Evolutionary conservation across 2,113 vertebrate genomes (phyloP).

Genomic region (Carollia perspicillata): DNA sequence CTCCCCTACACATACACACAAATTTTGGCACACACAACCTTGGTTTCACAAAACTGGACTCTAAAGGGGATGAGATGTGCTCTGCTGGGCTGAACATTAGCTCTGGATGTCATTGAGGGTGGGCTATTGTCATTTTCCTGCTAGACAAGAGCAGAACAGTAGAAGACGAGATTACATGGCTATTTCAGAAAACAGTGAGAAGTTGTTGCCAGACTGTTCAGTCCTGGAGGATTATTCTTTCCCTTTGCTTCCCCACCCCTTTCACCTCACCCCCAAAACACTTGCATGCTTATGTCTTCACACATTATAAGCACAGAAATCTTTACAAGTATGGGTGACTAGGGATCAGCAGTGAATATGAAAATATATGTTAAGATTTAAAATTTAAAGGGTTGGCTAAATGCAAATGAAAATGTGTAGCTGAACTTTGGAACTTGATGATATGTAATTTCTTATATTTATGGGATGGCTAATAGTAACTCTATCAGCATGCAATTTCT

Average conservation of each 20-base stretch:
- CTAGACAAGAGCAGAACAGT: neutral
- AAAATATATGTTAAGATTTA: neutral
- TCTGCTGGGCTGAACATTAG: neutral
- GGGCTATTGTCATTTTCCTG: neutral
- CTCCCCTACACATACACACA: neutral
- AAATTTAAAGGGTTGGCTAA: neutral
- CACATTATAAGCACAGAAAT: neutral
- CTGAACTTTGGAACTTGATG: neutral
- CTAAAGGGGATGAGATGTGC: rapidly evolving
- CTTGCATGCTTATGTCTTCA: neutral
- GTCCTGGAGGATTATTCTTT: neutral
- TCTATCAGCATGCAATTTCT: neutral
- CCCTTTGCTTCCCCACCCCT: neutral
- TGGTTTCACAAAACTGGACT: neutral
- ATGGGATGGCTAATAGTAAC: neutral
- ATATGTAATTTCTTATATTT: neutral
- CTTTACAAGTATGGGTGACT: neutral
- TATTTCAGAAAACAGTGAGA: neutral
- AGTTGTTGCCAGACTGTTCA: neutral
- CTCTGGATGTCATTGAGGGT: neutral
- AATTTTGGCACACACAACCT: neutral
- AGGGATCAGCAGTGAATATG: neutral
- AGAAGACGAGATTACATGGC: neutral
- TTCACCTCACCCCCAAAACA: neutral
- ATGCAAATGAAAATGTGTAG: neutral